Conservation (phyloP, 2,797 vertebrate genomes). For the Oceanodroma leucorhoa region DNA sequence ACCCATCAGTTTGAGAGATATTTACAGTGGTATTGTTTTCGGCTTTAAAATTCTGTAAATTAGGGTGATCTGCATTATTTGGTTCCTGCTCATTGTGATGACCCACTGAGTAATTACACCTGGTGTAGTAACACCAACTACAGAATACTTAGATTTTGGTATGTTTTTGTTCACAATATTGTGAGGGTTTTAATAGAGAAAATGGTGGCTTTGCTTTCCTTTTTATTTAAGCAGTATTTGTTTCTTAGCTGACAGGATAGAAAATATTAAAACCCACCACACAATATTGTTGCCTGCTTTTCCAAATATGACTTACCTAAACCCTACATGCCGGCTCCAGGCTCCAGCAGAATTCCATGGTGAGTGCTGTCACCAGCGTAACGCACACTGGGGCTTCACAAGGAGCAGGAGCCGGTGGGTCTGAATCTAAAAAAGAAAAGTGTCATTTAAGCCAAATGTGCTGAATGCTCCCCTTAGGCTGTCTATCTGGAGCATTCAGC, state of each 20-base stretch:
- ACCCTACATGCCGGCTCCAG: constrained; percentile 70
- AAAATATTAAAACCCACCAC: constrained; percentile 55
- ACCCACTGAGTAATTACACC: background rate
- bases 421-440: constrained; percentile 71
- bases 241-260: background rate
- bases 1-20: constrained; percentile 25
- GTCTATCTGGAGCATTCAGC: constrained; percentile 8
- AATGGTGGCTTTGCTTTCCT: background rate
- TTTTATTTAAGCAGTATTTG: background rate
- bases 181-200: constrained; percentile 58
- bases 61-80: background rate
- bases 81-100: constrained; percentile 59
- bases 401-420: constrained; percentile 71
- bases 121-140: background rate
- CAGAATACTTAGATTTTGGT: background rate
- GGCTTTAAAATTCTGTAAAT: constrained; percentile 27
- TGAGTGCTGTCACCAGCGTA: constrained; percentile 62
- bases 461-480: constrained; percentile 31
- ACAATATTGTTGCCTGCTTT: constrained; percentile 56
- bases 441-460: constrained; percentile 60
- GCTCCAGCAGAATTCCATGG: constrained; percentile 69
- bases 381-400: constrained; percentile 65
- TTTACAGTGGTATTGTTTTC: constrained; percentile 67
- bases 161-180: constrained; percentile 64
- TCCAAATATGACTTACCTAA: constrained; percentile 65